phyloP scores from a whole-genome alignment of 2,888 invertebrate species.

The Hymenopus coronatus region DNA sequence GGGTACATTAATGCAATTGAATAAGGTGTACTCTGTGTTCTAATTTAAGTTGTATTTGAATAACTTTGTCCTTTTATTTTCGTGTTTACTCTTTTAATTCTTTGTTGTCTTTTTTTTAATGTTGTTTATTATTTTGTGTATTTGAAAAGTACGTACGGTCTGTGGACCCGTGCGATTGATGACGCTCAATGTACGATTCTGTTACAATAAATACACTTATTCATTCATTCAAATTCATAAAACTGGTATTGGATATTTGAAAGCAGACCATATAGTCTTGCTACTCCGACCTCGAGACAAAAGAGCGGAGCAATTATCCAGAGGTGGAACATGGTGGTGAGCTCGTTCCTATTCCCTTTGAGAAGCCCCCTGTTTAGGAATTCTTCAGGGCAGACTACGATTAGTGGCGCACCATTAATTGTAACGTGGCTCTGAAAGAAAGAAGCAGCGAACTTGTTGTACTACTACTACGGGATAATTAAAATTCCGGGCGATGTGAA shows the following conservation, averaged over 20 bases:
- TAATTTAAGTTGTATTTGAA: no score
- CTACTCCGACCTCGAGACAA: neutral
- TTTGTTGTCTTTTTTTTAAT: no score
- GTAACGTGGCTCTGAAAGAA: neutral
- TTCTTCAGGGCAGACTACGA: conserved; percentile 3
- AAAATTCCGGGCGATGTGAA: neutral
- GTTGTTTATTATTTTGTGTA: no score
- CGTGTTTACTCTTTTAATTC: no score
- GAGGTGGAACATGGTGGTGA: neutral
- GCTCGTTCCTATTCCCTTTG: neutral
- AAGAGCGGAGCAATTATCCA: neutral
- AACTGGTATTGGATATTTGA: neutral
- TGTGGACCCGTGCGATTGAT: no score
- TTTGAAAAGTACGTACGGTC: no score
- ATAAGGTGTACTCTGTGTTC: no score
- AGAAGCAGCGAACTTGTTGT: neutral
- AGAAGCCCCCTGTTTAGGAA: neutral
- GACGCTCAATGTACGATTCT: no score
- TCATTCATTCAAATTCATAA: neutral
- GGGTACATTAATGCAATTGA: no score
- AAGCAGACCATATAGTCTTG: no score
- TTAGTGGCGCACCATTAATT: conserved; percentile 17
- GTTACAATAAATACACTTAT: no score
- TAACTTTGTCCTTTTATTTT: no score
- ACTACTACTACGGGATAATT: conserved; percentile 4